Base-by-base conservation (phyloP, 92 coral and sea anemone genomes). In the Bergia puertoricense region DNA sequence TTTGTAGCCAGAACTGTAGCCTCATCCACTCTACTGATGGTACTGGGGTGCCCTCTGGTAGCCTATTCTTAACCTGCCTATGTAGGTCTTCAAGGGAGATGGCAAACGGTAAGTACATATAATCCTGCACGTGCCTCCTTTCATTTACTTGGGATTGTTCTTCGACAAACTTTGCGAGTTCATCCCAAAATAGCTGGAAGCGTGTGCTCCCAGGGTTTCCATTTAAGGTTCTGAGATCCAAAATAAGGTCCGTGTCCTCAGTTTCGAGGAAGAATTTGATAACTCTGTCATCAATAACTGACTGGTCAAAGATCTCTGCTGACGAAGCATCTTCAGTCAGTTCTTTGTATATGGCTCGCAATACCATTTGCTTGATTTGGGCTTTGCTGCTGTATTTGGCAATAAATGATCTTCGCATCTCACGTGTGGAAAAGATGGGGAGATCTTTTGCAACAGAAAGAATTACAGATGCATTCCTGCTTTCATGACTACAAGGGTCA, bases 121-220 rank as follows among this genome's bases (percentile, higher is more conserved):
- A 46, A 46, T 46, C 51, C 51, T 46, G 51, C 51, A 46, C 51
- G 51, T 46, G 51, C 51, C 51, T 46, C 51, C 51, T 46, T 46
- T 68, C 37, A 68, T 37, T 68, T 13, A 68, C 74, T 68, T 68
- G 74, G 38, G 74, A 68, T 16, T 68, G 74, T 68, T 68, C 74
- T 16, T 68, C 74, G 10, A 68, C 74, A 68, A 68, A 68, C 10
- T 68, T 68, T 13, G 74, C 74, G 5, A 16, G 8, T 68, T 68
- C 74, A 68, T 68, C 74, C 74, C 74, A 69, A 69, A 30, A 69
- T 14, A 37, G n/a, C 74, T 69, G 74, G 74, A 69, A 69, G 37
- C 22, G 6, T 14, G 74, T 69, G n/a, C 74, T 69, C 11, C 74
- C 74, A 69, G 74, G 74, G 37, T 69, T 69, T 69, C 74, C 74